phyloP scores from a whole-genome alignment of 2,797 vertebrate genomes.

The Hyperoplus lanceolatus region DNA sequence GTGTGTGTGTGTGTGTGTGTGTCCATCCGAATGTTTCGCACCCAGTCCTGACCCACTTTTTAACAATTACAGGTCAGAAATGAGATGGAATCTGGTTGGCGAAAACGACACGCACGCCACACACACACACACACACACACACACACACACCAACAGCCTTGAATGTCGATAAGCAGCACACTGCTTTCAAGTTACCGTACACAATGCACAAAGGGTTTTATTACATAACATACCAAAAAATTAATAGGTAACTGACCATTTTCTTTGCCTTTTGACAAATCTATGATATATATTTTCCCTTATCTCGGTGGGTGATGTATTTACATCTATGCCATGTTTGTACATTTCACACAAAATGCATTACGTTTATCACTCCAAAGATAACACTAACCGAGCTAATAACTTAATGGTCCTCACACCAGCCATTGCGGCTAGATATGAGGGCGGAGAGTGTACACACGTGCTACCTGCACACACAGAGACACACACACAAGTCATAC shows the following conservation, averaged over 20 bases:
- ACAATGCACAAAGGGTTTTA: slow-evolving; percentile 50
- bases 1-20: not conserved
- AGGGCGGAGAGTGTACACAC: slow-evolving; percentile 27
- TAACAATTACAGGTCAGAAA: slow-evolving; percentile 56
- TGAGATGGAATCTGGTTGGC: slow-evolving; percentile 35
- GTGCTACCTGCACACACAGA: slow-evolving; percentile 27
- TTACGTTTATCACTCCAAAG: slow-evolving; percentile 60
- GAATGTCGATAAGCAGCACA: slow-evolving; percentile 27
- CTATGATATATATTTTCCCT: slow-evolving; percentile 32
- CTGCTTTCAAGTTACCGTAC: slow-evolving; percentile 43
- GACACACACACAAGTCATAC: slow-evolving; percentile 16
- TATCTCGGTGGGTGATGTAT: slow-evolving; percentile 55
- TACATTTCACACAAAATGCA: slow-evolving; percentile 56
- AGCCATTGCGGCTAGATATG: slow-evolving; percentile 29
- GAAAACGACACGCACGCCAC: slow-evolving; percentile 33
- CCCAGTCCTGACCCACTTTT: slow-evolving; percentile 68
- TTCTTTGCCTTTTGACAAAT: slow-evolving; percentile 40
- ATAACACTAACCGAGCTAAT: slow-evolving; percentile 68
- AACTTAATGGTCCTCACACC: slow-evolving; percentile 53
- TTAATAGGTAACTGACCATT: slow-evolving; percentile 59
- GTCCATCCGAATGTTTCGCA: slow-evolving; percentile 50
- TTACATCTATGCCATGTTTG: slow-evolving; percentile 35
- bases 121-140: slow-evolving; percentile 12
- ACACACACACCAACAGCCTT: slow-evolving; percentile 21
- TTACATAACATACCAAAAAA: slow-evolving; percentile 35